These are phyloP conservation scores for Setophaga coronata DNA, from an alignment of 2,113 vertebrate genomes.

Conservation along the genomic window DNA sequence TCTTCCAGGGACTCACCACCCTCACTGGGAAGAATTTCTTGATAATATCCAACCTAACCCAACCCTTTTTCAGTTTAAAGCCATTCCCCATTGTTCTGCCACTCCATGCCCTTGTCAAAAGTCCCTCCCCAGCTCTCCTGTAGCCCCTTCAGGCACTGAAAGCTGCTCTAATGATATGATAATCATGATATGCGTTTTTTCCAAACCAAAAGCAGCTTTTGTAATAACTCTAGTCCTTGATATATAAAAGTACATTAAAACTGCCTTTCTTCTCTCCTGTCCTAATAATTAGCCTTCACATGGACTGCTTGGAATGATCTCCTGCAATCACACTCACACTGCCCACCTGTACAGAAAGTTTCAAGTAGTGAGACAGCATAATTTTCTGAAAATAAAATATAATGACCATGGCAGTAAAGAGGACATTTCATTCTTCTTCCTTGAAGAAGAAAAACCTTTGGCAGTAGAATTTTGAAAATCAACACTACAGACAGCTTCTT, in stretches of 20 bases:
- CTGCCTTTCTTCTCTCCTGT: not conserved
- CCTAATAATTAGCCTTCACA: not conserved
- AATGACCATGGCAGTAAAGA: not conserved
- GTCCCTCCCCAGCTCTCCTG: not conserved
- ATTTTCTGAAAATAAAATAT: slow-evolving; percentile 12
- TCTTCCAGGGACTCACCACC: not conserved
- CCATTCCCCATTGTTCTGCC: not conserved
- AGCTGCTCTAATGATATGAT: not conserved
- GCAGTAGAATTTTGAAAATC: slow-evolving; percentile 62
- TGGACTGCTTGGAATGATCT: not conserved
- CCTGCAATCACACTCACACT: not conserved
- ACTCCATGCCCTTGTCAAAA: not conserved
- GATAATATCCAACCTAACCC: not conserved
- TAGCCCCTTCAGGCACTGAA: not conserved
- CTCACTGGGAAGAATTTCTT: not conserved
- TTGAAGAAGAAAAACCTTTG: slow-evolving; percentile 51
- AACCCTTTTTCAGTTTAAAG: not conserved
- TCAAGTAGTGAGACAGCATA: not conserved
- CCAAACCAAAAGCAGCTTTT: not conserved
- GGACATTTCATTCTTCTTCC: slow-evolving; percentile 2
- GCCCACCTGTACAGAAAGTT: not conserved
- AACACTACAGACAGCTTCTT: slow-evolving; percentile 17
- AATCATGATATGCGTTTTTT: not conserved
- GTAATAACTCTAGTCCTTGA: not conserved
- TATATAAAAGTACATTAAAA: not conserved